Base-by-base conservation (phyloP, 2,888 invertebrate genomes). In the Zele albiditarsus region DNA sequence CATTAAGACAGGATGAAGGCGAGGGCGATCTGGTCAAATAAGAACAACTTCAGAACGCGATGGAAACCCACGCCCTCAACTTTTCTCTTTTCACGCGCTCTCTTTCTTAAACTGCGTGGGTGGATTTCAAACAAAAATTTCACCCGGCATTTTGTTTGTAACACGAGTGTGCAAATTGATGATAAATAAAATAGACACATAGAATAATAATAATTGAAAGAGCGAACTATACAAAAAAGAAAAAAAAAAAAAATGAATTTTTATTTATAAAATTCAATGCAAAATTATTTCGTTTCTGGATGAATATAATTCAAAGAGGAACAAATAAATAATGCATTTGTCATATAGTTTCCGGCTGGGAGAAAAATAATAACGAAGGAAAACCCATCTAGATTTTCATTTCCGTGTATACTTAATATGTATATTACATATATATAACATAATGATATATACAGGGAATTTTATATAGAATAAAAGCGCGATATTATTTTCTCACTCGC, bases 111-210 rank as follows among this genome's bases (percentile, higher is more conserved):
- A 10, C 10, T 12, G 70, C 42, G 70, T 71, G 70, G 70, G 70
- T 71, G 70, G 70, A 62, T 71, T 71, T 71, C 62, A 28, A 20
- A 53, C 62, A 28, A 58, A 71, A 71, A 71, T 71, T 62, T 62
- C 28, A 25, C 62, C 23, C 31, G 28, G 53, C 68, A 62, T 20
- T 58, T 42, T 71, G 53, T 71, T 31, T n/a, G 23, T 58, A 60
- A 62, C 46, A 28, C 70, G 46, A 63, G 38, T 63, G 63, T 71
- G 62, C 27, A 62, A 71, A 71, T 71, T 42, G 62, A 62, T 46
- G 70, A 71, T 71, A 71, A 71, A 60, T 62, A 71, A 71, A 70
- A 28, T 27, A 46, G 27, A 33, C 42, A 62, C 20, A 27, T 12
- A 20, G 20, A 4, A 33, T 20, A 10, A 10, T n/a, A 53, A 53